Conservation (phyloP, 2,113 vertebrate species). For the Ailuropoda melanoleuca region DNA sequence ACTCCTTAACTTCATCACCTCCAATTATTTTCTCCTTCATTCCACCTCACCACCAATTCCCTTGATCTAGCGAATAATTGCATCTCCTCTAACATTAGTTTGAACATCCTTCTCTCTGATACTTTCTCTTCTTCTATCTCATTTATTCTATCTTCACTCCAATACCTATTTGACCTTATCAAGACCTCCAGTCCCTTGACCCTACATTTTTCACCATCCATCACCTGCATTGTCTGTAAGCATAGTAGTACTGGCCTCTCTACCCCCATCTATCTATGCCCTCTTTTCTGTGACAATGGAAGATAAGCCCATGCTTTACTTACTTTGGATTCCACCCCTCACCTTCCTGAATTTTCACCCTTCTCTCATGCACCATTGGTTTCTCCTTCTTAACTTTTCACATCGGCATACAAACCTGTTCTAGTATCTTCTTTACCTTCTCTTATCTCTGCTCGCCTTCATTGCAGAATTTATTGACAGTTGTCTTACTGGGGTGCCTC, state of each 20-base stretch:
- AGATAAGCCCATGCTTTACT: neutral
- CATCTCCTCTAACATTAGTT: neutral
- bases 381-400: neutral
- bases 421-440: neutral
- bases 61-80: neutral
- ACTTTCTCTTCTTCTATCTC: neutral
- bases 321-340: neutral
- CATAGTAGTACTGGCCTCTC: neutral
- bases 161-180: neutral
- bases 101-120: neutral
- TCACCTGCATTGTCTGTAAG: neutral
- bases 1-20: neutral
- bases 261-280: neutral
- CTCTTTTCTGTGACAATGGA: neutral
- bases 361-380: neutral
- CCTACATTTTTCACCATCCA: neutral
- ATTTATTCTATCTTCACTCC: neutral
- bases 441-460: neutral
- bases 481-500: neutral
- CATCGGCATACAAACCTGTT: neutral
- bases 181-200: neutral
- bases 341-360: neutral
- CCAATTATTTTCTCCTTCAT: neutral
- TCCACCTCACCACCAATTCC: neutral
- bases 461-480: neutral